phyloP scores from a whole-genome alignment of 2,113 vertebrate genomes.

The Corythaeola cristata region DNA sequence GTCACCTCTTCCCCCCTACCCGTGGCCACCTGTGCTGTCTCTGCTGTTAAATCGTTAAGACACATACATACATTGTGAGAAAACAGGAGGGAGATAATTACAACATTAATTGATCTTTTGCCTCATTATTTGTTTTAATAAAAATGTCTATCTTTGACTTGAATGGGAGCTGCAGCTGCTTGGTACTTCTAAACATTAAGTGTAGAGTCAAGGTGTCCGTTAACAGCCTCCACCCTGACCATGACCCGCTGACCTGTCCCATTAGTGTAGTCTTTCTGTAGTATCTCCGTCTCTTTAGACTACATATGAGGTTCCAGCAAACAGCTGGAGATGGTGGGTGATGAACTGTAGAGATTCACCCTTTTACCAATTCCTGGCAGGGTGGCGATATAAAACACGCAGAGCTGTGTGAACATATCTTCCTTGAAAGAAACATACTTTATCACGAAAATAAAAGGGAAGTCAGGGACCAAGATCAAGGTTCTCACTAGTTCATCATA shows the following conservation, averaged over 20 bases:
- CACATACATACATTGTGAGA: neutral
- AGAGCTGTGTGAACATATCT: neutral
- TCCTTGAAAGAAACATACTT: neutral
- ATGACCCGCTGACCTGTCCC: neutral
- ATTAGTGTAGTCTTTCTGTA: neutral
- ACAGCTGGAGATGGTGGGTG: neutral
- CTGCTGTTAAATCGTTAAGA: neutral
- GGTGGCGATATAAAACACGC: neutral
- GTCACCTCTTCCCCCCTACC: neutral
- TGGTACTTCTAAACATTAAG: neutral
- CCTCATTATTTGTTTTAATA: neutral
- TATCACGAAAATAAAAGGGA: neutral
- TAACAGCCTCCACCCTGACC: too few relatives aligned
- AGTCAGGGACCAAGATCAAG: neutral
- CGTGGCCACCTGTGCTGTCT: neutral
- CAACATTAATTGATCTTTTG: neutral
- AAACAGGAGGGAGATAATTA: neutral
- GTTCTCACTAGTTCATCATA: neutral
- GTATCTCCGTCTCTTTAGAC: neutral
- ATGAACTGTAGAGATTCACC: neutral
- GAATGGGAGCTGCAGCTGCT: neutral
- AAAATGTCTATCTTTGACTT: neutral
- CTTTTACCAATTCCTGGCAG: neutral
- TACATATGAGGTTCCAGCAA: neutral
- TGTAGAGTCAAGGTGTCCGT: neutral